phyloP scores from a whole-genome alignment of 64 coral and sea anemone genomes.

The Hydrozoanthus tunicans region DNA sequence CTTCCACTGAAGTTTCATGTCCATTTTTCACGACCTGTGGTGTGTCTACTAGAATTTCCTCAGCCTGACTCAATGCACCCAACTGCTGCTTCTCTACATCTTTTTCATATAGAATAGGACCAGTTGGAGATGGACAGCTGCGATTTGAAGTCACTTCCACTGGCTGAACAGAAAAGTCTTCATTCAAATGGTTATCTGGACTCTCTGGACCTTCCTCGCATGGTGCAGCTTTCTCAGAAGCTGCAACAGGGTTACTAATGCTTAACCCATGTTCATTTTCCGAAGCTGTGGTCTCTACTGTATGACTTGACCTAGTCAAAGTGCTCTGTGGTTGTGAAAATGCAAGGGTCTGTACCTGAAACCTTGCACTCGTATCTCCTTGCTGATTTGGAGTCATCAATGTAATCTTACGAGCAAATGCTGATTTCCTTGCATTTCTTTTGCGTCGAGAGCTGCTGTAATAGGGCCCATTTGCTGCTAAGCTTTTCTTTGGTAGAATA shows the following conservation, averaged over 20 bases:
- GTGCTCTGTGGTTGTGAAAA: constrained; percentile 15
- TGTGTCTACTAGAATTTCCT: constrained; percentile 6
- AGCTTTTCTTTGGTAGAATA: constrained; percentile 47
- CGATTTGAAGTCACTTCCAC: background rate
- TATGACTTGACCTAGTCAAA: background rate
- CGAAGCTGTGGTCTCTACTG: background rate
- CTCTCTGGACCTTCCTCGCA: constrained; percentile 20
- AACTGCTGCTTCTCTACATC: constrained; percentile 2
- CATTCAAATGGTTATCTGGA: background rate
- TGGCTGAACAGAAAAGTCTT: background rate
- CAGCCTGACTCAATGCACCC: background rate
- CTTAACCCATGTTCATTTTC: background rate
- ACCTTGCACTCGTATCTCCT: constrained; percentile 28
- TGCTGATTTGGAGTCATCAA: constrained; percentile 48
- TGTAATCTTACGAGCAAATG: constrained; percentile 62
- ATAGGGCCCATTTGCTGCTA: constrained; percentile 5
- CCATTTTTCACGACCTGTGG: constrained; percentile 7
- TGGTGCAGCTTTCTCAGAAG: background rate
- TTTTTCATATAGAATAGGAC: background rate
- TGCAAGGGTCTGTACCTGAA: constrained; percentile 42
- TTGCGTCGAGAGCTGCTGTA: constrained; percentile 37
- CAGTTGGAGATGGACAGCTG: background rate
- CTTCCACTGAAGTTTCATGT: background rate
- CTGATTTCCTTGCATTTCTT: constrained; percentile 46
- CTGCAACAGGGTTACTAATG: background rate